These are phyloP conservation scores for Peromyscus nudipes DNA, from an alignment of 2,797 vertebrate genomes.

Conservation along the genomic window DNA sequence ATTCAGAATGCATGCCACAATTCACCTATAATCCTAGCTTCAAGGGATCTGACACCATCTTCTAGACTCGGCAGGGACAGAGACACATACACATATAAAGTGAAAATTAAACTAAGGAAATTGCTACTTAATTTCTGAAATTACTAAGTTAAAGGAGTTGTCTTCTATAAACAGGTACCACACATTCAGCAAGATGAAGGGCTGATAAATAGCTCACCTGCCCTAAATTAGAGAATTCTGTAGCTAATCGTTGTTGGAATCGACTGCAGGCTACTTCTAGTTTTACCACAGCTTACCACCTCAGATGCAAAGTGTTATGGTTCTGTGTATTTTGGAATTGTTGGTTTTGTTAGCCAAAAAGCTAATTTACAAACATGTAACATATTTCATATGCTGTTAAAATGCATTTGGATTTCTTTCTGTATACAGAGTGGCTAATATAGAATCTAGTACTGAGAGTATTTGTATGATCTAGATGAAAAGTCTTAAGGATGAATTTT, in stretches of 20 bases:
- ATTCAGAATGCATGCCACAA: neutral
- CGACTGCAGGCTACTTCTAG: neutral
- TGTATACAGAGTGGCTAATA: neutral
- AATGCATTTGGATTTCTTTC: neutral
- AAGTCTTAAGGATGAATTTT: neutral
- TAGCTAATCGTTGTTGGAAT: neutral
- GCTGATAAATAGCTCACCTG: neutral
- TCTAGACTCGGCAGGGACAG: neutral
- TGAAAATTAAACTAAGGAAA: neutral
- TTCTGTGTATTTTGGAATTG: neutral
- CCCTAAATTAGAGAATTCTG: neutral
- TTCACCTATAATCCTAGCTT: neutral
- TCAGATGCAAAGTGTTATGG: neutral
- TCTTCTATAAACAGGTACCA: neutral
- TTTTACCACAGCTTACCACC: neutral
- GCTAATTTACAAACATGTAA: neutral
- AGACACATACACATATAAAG: neutral
- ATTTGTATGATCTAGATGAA: neutral
- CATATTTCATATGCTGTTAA: neutral
- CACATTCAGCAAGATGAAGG: neutral
- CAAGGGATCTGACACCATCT: neutral
- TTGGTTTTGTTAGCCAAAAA: neutral
- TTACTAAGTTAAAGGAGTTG: neutral
- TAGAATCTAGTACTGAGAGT: neutral
- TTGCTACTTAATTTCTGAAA: neutral